phyloP scores from a whole-genome alignment of 1,140 invertebrate genomes.

The Amphibalanus amphitrite region DNA sequence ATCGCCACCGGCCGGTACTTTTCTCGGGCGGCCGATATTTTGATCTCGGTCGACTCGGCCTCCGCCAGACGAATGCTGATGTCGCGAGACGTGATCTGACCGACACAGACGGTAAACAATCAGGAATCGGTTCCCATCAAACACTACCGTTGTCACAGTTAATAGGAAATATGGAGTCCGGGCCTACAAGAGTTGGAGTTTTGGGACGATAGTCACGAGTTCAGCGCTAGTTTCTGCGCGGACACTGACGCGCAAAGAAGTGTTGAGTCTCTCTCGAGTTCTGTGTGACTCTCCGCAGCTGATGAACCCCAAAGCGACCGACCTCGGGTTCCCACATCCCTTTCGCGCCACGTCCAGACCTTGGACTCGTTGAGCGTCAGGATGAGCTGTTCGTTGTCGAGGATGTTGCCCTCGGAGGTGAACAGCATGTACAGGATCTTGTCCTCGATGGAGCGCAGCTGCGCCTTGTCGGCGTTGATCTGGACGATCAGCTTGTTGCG shows the following conservation, averaged over 20 bases:
- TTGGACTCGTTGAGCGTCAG: conserved; percentile 35
- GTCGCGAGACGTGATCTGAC: conserved; percentile 68
- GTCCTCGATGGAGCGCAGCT: conserved; percentile 35
- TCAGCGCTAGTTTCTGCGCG: too few species aligned
- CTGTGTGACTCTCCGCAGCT: too few species aligned
- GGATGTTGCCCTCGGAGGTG: conserved; percentile 34
- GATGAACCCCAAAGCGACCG: too few species aligned
- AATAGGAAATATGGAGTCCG: too few species aligned
- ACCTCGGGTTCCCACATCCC: too few species aligned
- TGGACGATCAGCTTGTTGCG: conserved; percentile 33
- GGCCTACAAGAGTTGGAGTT: too few species aligned
- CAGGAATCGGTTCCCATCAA: not conserved
- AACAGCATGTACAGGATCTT: conserved; percentile 35
- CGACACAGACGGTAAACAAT: not conserved
- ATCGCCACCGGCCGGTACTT: conserved; percentile 34
- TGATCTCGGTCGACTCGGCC: conserved; percentile 77
- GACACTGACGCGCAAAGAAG: too few species aligned
- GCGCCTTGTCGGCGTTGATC: conserved; percentile 30
- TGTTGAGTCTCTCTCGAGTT: too few species aligned
- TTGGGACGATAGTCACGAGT: too few species aligned
- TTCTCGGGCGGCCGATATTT: conserved; percentile 57
- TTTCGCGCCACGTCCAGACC: conserved; percentile 17
- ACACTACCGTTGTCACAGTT: too few species aligned
- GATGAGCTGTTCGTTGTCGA: conserved; percentile 37
- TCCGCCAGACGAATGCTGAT: conserved; percentile 81